A percentile compares a stretch with the other conserved stretches of the same genome.
Conservation (phyloP, 2,888 invertebrate genomes). For the Macrosiphum euphorbiae region DNA sequence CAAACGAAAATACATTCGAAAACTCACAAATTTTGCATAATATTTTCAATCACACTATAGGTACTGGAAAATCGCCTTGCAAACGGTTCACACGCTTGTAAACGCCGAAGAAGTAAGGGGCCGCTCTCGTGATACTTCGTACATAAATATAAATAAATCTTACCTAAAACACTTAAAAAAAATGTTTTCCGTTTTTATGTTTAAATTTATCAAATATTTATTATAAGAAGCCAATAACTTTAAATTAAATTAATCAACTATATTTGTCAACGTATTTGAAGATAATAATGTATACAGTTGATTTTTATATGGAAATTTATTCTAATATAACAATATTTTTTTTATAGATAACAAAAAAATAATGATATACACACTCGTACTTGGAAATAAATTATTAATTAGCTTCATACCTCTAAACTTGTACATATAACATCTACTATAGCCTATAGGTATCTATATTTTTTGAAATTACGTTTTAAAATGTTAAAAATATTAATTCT, state of each 20-base stretch:
- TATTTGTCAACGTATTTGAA: not conserved
- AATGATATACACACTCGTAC: not conserved
- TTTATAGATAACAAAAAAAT: not conserved
- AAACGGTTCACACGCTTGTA: not conserved
- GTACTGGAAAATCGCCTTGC: not conserved
- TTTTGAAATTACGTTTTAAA: not conserved
- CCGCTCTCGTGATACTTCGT: not conserved
- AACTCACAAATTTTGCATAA: not conserved
- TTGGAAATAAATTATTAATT: not conserved
- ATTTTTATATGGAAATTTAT: not conserved
- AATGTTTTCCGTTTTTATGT: not conserved
- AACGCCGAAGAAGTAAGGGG: not conserved
- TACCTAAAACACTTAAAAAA: not conserved
- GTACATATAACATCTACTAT: not conserved
- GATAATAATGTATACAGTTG: not conserved
- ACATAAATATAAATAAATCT: not conserved
- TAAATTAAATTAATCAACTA: not conserved
- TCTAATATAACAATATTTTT: not conserved
- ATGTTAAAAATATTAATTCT: not conserved
- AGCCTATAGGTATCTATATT: not conserved
- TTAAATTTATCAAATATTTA: not conserved
- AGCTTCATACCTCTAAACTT: not conserved
- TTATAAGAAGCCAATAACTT: not conserved
- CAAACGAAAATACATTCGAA: conserved; percentile 12
- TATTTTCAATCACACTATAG: not conserved